Evolutionary conservation across 2,797 vertebrate species (phyloP), one percentile per base, ranked within the genome.

Genomic region (Danio kyathit): DNA sequence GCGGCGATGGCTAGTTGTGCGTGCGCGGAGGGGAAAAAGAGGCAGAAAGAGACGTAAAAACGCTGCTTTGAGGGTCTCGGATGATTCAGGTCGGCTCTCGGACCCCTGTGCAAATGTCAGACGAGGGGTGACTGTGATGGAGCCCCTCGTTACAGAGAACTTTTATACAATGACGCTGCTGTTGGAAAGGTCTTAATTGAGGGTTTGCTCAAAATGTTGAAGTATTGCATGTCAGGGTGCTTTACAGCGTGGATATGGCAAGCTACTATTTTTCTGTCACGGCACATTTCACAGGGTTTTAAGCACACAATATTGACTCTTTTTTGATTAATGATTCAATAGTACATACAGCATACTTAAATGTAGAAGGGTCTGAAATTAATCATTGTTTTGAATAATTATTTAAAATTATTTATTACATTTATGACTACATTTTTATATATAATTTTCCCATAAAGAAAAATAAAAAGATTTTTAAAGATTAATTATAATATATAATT

Each of bases 1-100:
- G 87, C 84, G 85, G 87, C 87, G 86, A 87, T 79, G 89, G 91
- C 90, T 86, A 85, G 76, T 86, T 69, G 79, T 84, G 81, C 63
- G 54, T 72, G 63, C 77, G 49, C 74, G 67, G 59, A 70, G 60
- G 71, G 79, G 51, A 79, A 82, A 83, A 74, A 65, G 73, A 73
- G 86, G 84, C 74, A 74, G 73, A 86, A 84, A 86, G 83, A 88
- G 86, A 88, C 78, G 69, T 83, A 80, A 63, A 85, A 85, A 83
- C 80, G 44, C 44, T 72, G 56, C 83, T 86, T 85, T 85, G 75
- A 85, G 74, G 82, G 74, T 80, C 54, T 78, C 71, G 16, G 41
- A 52, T 64, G 16, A 70, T 74, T 82, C 56, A 51, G 79, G 63
- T 64, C 46, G 61, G 79, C 49, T 41, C 60, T 56, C 38, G 41